These are phyloP conservation scores for Eilema depressum DNA, from an alignment of 2,888 invertebrate species.

Conservation along the genomic window DNA sequence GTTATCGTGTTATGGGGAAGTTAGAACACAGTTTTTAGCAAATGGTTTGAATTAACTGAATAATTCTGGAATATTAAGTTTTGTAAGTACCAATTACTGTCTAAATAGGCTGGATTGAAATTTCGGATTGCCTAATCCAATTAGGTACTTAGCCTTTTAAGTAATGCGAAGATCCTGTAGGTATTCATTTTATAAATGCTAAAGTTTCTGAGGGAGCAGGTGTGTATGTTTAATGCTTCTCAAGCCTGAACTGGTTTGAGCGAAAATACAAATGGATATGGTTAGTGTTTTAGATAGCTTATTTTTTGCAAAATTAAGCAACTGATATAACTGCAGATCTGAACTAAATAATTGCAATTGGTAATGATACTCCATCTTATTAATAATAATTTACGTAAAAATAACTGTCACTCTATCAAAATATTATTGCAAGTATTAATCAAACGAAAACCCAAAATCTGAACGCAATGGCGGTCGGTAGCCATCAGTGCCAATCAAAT, in stretches of 20 bases:
- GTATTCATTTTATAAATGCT: not conserved
- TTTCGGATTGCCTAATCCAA: not conserved
- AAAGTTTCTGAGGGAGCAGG: not conserved
- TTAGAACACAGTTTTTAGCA: conserved; percentile 25
- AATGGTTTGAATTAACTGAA: conserved; percentile 13
- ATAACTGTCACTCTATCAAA: not conserved
- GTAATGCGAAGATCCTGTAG: not conserved
- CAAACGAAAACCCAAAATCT: not conserved
- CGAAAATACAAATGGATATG: not conserved
- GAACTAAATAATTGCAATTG: not conserved
- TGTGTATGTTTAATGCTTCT: not conserved
- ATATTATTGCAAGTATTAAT: not conserved
- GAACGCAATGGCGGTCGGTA: not conserved
- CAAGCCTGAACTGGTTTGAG: not conserved
- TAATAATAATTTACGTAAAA: no score
- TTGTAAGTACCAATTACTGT: not conserved
- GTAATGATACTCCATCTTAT: not conserved
- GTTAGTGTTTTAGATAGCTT: not conserved
- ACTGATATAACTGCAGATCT: not conserved
- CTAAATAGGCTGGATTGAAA: not conserved
- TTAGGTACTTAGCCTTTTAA: not conserved
- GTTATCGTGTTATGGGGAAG: conserved; percentile 38
- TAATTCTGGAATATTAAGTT: conserved; percentile 9
- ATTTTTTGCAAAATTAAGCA: not conserved
- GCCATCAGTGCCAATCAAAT: not conserved